Percentiles rank a stretch among this genome's conserved stretches.
phyloP scores from a whole-genome alignment of 2,113 vertebrate species.

The Hemiprocne comata region DNA sequence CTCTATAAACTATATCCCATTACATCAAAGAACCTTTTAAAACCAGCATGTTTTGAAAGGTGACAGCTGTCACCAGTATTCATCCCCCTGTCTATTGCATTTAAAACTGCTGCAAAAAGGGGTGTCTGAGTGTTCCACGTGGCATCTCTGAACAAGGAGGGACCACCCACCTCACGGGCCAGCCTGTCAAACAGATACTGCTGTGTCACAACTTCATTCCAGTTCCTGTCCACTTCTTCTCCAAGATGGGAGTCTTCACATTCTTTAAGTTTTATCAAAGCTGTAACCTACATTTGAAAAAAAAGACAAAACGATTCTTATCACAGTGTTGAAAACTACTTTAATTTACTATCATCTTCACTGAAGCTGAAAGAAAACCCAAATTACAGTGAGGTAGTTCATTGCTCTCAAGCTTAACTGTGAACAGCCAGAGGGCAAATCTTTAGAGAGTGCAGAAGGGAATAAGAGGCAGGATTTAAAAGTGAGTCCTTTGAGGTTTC shows the following conservation, averaged over 20 bases:
- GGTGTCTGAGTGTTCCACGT: accelerated
- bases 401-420: neutral
- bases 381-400: neutral
- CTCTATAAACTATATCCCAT: neutral
- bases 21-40: neutral
- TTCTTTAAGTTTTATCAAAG: slow-evolving; percentile 94
- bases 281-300: slow-evolving; percentile 78
- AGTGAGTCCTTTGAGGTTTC: neutral
- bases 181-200: slow-evolving; percentile 93
- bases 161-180: slow-evolving; percentile 82
- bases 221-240: slow-evolving; percentile 96
- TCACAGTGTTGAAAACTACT: neutral
- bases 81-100: neutral
- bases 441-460: neutral
- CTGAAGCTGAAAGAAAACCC: neutral
- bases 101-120: neutral
- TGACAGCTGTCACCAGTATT: too few relatives aligned
- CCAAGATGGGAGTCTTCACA: slow-evolving; percentile 95
- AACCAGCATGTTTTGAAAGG: neutral
- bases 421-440: neutral
- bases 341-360: neutral
- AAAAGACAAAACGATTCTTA: accelerated
- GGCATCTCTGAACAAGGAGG: accelerated
- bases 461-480: neutral
- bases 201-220: slow-evolving; percentile 93